Base-by-base conservation (phyloP, 2,888 invertebrate species). In the Drosophila tanythrix region DNA sequence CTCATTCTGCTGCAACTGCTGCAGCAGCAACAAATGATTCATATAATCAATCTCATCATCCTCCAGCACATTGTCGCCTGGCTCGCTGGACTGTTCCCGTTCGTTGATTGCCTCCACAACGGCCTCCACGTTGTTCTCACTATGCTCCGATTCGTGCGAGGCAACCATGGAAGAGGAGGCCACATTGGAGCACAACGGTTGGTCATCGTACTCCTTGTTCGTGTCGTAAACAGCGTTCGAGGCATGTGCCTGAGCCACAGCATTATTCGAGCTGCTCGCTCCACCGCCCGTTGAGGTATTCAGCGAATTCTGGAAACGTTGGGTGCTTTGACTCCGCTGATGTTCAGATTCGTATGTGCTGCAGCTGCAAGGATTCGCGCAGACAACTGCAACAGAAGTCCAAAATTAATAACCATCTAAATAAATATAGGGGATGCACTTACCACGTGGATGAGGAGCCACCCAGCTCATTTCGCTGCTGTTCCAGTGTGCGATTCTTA, bases 311-410 rank as follows among this genome's bases (percentile, higher is more conserved):
- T 92, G 90, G 68, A 93, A 93, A 7, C 93, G 89, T 68, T 93
- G 93, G 0, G 93, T 93, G 70, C 93, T 93, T 73, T 93, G 93
- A 67, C 93, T 93, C 13, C 93, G 92, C 66, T 93, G 93, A 93
- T 93, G 68, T 93, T 93, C 1, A 93, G 81, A 80, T 93, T 93
- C 13, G 93, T 93, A 21, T 93, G 76, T 93, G 93, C 77, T 93
- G 93, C 25, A 93, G 74, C 76, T 93, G 93, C 35, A 93, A 71
- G 6, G 93, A 93, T 67, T 93, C 93, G 0, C 93, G 92, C 11
- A 93, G 79, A 67, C 93, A 93, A 71, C 93, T 93, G 61, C 1
- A 50, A 13, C n/a, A 46, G 29, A 1, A 33, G 5, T 31, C 7
- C 21, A 21, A 15, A 21, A 7, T 11, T 2, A 46, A 11, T 10